These are phyloP conservation scores for Haliclona indistincta DNA, from an alignment of 37 sponge, comb jelly and placozoan species.

Conservation along the genomic window DNA sequence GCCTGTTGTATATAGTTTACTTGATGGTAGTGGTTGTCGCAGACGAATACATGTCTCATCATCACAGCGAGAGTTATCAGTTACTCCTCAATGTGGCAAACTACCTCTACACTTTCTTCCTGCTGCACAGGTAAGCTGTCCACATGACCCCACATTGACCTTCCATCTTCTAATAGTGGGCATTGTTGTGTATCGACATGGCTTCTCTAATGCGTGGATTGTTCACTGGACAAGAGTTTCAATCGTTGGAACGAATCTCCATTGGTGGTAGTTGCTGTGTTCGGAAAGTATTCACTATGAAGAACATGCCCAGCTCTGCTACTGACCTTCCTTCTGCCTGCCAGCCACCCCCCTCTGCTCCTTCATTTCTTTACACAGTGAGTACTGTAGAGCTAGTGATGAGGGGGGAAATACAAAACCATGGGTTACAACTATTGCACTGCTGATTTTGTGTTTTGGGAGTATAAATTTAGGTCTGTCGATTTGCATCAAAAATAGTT, in stretches of 20 bases:
- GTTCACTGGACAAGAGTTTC: conserved; percentile 48
- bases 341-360: conserved; percentile 5
- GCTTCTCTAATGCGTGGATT: conserved; percentile 51
- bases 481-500: no score
- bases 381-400: no score
- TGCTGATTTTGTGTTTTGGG: no score
- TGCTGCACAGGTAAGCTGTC: conserved; percentile 37
- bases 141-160: background rate
- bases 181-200: conserved; percentile 70
- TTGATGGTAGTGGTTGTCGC: conserved; percentile 45
- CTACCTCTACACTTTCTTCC: conserved; percentile 52
- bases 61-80: conserved; percentile 54
- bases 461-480: no score
- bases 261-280: conserved; percentile 67
- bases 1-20: conserved; percentile 26
- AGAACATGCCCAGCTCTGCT: background rate
- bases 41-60: conserved; percentile 79
- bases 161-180: conserved; percentile 57
- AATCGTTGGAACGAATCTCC: conserved; percentile 60
- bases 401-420: no score
- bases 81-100: conserved; percentile 71
- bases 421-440: no score
- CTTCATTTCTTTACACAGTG: background rate
- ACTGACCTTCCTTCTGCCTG: conserved; percentile 3
- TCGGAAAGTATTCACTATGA: conserved; percentile 72